phyloP scores from a whole-genome alignment of 1,140 invertebrate species.

The Fragariocoptes setiger region DNA sequence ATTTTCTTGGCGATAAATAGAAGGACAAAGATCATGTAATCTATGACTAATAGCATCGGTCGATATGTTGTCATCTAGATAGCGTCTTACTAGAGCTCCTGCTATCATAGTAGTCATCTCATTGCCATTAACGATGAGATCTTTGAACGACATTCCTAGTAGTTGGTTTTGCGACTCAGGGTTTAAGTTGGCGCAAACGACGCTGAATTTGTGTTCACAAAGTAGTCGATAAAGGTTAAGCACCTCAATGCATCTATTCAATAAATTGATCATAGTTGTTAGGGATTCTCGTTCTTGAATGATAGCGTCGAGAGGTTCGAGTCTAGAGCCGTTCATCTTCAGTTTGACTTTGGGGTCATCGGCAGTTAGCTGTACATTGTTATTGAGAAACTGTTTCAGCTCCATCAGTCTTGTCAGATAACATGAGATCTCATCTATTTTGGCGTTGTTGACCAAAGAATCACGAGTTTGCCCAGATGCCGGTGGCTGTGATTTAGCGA shows the following conservation, averaged over 20 bases:
- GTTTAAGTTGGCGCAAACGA: slow-evolving; percentile 22
- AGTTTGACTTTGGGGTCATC: slow-evolving; percentile 5
- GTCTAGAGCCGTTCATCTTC: background rate
- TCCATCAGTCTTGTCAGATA: slow-evolving; percentile 27
- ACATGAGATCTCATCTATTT: slow-evolving; percentile 23
- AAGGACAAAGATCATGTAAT: slow-evolving; percentile 66
- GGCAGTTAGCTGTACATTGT: slow-evolving; percentile 20
- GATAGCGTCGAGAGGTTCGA: slow-evolving; percentile 9
- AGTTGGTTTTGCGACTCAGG: slow-evolving; percentile 29
- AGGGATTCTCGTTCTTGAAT: slow-evolving; percentile 32
- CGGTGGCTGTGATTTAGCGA: slow-evolving; percentile 11
- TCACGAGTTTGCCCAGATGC: slow-evolving; percentile 9
- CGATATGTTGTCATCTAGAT: slow-evolving; percentile 71
- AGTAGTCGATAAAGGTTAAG: slow-evolving; percentile 72
- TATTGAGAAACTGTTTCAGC: slow-evolving; percentile 27
- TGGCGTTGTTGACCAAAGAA: slow-evolving; percentile 18
- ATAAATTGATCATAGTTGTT: slow-evolving; percentile 36
- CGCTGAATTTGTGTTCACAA: slow-evolving; percentile 63
- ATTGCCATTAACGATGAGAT: slow-evolving; percentile 46
- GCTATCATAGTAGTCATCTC: slow-evolving; percentile 26
- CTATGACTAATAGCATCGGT: slow-evolving; percentile 59
- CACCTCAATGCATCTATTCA: slow-evolving; percentile 51
- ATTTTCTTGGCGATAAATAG: slow-evolving; percentile 73
- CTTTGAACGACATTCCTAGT: slow-evolving; percentile 31
- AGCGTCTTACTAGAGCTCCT: slow-evolving; percentile 24